Percentiles rank a stretch among this genome's conserved stretches.
Conservation (phyloP, 2,113 vertebrate genomes). For the Coracopsis vasa region DNA sequence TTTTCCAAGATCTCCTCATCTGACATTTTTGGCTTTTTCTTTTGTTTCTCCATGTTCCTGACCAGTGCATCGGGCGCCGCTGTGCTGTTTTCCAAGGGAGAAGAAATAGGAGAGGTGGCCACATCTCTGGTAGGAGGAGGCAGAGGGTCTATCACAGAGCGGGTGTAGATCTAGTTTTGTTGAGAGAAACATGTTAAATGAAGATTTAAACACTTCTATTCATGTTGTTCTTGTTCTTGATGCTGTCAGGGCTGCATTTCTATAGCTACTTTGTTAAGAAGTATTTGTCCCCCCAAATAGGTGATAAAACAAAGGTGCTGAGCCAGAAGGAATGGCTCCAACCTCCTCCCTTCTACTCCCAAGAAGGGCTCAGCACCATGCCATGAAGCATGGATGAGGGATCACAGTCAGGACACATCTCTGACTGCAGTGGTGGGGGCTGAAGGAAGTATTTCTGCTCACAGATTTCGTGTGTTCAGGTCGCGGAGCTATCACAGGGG, state of each 20-base stretch:
- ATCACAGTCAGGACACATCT: background rate
- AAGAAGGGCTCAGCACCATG: background rate
- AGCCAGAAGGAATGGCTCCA: background rate
- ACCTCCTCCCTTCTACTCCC: background rate
- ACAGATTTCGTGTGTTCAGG: conserved; percentile 98
- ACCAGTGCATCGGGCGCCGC: conserved; percentile 75
- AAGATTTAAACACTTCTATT: background rate
- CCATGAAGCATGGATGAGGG: background rate
- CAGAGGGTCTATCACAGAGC: conserved; percentile 92
- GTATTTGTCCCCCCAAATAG: background rate
- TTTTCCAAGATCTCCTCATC: conserved; percentile 98
- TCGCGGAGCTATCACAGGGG: conserved; percentile 90
- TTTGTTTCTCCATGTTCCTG: conserved; percentile 84
- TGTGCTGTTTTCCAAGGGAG: conserved; percentile 74
- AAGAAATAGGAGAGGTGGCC: conserved; percentile 86
- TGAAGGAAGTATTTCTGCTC: conserved; percentile 54
- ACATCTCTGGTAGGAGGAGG: conserved; percentile 88
- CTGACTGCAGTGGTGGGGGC: fast-evolving
- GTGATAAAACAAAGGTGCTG: background rate
- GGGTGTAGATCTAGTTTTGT: conserved; percentile 88
- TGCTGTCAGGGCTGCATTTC: background rate
- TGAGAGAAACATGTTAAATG: background rate
- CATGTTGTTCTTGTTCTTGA: background rate
- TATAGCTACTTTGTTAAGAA: background rate
- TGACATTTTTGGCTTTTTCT: conserved; percentile 97